Base-by-base conservation (phyloP, 2,888 invertebrate species). In the Drosophila anomalipes region DNA sequence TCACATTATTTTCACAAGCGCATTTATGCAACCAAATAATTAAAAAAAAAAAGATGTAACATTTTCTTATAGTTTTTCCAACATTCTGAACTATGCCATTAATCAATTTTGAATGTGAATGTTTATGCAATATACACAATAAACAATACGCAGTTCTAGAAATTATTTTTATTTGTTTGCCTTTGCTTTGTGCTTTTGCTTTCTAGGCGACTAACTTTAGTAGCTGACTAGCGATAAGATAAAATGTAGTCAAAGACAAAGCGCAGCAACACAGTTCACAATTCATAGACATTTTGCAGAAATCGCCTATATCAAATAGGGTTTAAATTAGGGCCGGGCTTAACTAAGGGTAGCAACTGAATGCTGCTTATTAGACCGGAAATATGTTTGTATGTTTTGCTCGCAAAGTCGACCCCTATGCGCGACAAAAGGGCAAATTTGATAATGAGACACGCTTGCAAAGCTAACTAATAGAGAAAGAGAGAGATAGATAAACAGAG, bases 171-270 rank as follows among this genome's bases (percentile, higher is more conserved):
- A 12, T 47, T 32, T 59, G 5, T 64, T 60, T 73, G 33, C 35
- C 51, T 41, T 61, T 41, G 26, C 5, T 73, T 49, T 70, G 64
- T 41, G 30, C 7, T 73, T 52, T 68, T 67, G 57, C 64, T 75
- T 67, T 51, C 59, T 44, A 44, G 37, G 52, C 49, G 35, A 75
- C 26, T 47, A 47, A 71, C 64, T 83, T 83, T 72, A 70, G 77
- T 52, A 68, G 79, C 71, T 61, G 66, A 66, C 72, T 44, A 61
- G 41, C 75, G 83, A 84, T 84, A 74, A 84, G 83, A 84, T 84
- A 84, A 80, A 82, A 79, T 19, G 57, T 26, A 47, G 58, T 68
- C 61, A 56, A 73, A 70, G 39, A 62, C 64, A 67, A 66, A 28
- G 60, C 58, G 56, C 30, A n/a, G 41, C 61, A 41, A 56, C 33